These are phyloP conservation scores for Pterois miles DNA, from an alignment of 2,797 vertebrate genomes.

Conservation along the genomic window DNA sequence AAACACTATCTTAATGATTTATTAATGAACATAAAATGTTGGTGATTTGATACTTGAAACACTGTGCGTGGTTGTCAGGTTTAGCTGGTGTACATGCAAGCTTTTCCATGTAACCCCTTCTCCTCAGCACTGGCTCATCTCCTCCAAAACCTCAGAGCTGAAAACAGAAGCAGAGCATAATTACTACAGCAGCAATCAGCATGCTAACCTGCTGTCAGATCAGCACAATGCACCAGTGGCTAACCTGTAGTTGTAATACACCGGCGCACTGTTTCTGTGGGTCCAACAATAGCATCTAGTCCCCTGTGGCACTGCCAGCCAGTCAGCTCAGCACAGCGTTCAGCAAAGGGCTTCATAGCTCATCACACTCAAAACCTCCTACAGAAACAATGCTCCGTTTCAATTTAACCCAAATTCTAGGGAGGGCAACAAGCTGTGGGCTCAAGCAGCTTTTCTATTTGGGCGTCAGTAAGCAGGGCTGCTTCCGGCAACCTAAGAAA, in stretches of 20 bases:
- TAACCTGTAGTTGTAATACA: slow-evolving; percentile 51
- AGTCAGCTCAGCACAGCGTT: slow-evolving; percentile 43
- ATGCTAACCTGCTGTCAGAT: slow-evolving; percentile 61
- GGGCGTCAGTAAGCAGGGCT: neutral
- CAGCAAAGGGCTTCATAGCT: slow-evolving; percentile 60
- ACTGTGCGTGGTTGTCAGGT: neutral
- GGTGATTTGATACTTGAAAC: neutral
- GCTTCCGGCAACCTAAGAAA: slow-evolving; percentile 6
- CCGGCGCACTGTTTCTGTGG: slow-evolving; percentile 30
- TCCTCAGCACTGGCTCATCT: neutral
- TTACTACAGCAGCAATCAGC: slow-evolving; percentile 47
- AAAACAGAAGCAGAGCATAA: slow-evolving; percentile 33
- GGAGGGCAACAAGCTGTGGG: slow-evolving; percentile 39
- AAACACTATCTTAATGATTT: neutral
- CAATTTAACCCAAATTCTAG: slow-evolving; percentile 64
- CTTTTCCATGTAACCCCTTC: neutral
- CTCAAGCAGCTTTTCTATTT: slow-evolving; percentile 27
- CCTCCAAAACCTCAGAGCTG: slow-evolving; percentile 7
- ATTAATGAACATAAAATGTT: neutral
- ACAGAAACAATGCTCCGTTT: slow-evolving; percentile 57
- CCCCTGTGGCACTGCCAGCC: slow-evolving; percentile 63
- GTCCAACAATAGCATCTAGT: slow-evolving; percentile 69
- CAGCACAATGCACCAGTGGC: slow-evolving; percentile 40
- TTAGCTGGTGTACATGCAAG: neutral
- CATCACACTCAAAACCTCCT: slow-evolving; percentile 73